Evolutionary conservation across 92 coral and sea anemone species (phyloP).

Genomic region (Hydrozoanthus gracilis): DNA sequence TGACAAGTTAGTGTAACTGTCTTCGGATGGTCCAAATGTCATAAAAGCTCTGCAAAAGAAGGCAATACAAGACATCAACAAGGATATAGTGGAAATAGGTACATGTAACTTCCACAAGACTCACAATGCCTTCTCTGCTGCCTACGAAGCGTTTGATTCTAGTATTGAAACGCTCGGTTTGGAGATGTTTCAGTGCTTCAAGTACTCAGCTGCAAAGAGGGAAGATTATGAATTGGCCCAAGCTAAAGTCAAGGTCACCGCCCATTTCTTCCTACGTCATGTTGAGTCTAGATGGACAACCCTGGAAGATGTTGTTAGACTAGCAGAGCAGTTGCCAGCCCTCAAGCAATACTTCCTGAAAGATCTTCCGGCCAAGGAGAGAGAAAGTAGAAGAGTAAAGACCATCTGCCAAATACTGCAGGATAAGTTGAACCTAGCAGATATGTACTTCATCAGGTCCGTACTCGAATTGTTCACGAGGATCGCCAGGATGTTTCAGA

Average conservation of each 20-base stretch:
- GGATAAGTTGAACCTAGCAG: conserved; percentile 52
- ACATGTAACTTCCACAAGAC: conserved; percentile 51
- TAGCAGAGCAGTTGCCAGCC: conserved; percentile 51
- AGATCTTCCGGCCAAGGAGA: conserved; percentile 51
- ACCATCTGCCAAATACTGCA: conserved; percentile 48
- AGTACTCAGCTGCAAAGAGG: conserved; percentile 48
- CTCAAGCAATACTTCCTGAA: conserved; percentile 51
- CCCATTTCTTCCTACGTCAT: conserved; percentile 51
- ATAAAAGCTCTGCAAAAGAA: conserved; percentile 42
- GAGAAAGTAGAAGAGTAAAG: conserved; percentile 49
- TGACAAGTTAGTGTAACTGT: conserved; percentile 49
- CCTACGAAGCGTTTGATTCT: conserved; percentile 52
- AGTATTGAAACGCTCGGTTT: conserved; percentile 50
- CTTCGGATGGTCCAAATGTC: conserved; percentile 51
- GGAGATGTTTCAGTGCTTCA: conserved; percentile 49
- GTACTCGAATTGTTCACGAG: conserved; percentile 50
- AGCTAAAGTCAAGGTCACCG: conserved; percentile 52
- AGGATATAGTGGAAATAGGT: conserved; percentile 47
- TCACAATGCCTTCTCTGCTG: conserved; percentile 52
- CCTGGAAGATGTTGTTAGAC: conserved; percentile 52
- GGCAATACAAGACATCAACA: conserved; percentile 49
- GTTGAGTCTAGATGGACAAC: conserved; percentile 51
- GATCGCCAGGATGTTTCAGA: conserved; percentile 47
- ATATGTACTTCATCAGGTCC: conserved; percentile 50
- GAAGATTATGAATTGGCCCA: conserved; percentile 51